phyloP scores from a whole-genome alignment of 2,113 vertebrate species.

The Phyllostomus discolor region DNA sequence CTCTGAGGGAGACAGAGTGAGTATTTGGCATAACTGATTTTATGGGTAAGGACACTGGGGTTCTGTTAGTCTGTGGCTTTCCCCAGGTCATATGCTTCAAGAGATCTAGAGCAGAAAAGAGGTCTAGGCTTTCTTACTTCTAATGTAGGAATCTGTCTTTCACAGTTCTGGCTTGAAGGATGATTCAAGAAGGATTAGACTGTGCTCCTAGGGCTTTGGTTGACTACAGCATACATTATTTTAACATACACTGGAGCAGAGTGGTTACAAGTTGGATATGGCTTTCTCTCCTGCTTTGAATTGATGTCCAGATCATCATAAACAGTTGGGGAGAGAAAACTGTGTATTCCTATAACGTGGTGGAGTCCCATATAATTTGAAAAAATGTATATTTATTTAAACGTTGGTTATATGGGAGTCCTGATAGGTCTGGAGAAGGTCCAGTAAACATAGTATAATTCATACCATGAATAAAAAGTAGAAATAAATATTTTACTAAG shows the following conservation, averaged over 20 bases:
- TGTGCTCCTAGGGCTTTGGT: background rate
- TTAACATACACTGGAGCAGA: background rate
- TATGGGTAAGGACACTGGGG: background rate
- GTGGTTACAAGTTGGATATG: background rate
- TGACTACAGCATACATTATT: background rate
- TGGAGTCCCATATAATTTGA: background rate
- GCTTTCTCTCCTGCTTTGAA: background rate
- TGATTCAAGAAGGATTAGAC: background rate
- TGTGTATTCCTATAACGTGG: background rate
- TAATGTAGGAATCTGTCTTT: background rate
- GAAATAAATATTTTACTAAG: background rate
- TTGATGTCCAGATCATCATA: background rate
- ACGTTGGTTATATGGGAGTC: background rate
- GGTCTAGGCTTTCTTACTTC: background rate
- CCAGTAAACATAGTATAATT: background rate
- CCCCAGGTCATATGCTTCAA: background rate
- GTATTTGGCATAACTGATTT: background rate
- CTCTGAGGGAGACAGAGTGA: background rate
- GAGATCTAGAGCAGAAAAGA: background rate
- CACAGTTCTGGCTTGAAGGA: background rate
- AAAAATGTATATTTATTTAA: constrained; percentile 8
- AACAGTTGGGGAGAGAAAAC: background rate
- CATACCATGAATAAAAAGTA: background rate
- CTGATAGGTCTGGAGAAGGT: background rate
- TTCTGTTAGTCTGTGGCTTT: background rate